A percentile compares a stretch with the other conserved stretches of the same genome.
Evolutionary conservation across 2,113 vertebrate species (phyloP).

Genomic region (Megaleporinus macrocephalus): DNA sequence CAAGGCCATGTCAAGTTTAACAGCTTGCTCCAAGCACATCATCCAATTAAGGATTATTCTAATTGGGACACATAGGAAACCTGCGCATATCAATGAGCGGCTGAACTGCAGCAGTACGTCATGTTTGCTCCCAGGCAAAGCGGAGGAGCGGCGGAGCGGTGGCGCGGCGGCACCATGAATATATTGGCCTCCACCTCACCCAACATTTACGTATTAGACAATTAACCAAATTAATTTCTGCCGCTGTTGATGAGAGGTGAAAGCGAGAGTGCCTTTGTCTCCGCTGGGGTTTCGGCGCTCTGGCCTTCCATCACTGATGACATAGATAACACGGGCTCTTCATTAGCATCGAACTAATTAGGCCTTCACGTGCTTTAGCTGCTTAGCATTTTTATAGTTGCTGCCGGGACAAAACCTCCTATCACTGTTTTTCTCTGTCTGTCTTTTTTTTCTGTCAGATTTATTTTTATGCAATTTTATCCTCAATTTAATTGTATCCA

Average conservation of each 20-base stretch:
- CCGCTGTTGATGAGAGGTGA: conserved; percentile 59
- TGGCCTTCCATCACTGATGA: conserved; percentile 72
- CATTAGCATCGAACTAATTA: conserved; percentile 83
- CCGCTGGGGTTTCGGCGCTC: conserved; percentile 55
- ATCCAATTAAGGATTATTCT: conserved; percentile 59
- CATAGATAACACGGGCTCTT: conserved; percentile 67
- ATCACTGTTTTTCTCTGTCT: no score
- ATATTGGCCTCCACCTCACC: conserved; percentile 63
- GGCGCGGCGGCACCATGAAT: conserved; percentile 13
- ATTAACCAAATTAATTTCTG: conserved; percentile 80
- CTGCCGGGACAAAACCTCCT: no score
- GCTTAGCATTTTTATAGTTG: conserved; percentile 68
- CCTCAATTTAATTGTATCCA: no score
- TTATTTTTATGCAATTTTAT: no score
- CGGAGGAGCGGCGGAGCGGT: neutral
- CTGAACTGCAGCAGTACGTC: conserved; percentile 12
- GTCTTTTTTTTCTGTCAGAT: no score
- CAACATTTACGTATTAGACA: conserved; percentile 81
- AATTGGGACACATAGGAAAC: conserved; percentile 56
- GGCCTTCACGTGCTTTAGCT: conserved; percentile 70
- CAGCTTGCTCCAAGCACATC: conserved; percentile 55
- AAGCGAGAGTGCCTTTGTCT: conserved; percentile 55
- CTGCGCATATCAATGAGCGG: conserved; percentile 52
- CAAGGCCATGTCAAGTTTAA: conserved; percentile 47
- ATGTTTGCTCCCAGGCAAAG: conserved; percentile 15